phyloP scores from a whole-genome alignment of 2,797 vertebrate genomes.

The Halcyon smyrnensis region DNA sequence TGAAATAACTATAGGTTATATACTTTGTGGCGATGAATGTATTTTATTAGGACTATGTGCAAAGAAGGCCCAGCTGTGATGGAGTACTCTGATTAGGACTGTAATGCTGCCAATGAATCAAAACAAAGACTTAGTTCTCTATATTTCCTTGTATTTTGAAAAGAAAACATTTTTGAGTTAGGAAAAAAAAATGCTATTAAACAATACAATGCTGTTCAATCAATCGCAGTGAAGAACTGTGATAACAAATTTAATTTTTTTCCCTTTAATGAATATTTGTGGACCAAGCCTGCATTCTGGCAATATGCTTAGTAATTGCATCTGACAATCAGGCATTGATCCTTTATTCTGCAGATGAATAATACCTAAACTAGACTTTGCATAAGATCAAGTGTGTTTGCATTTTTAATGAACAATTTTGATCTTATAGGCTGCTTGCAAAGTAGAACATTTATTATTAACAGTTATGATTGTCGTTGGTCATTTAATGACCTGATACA shows the following conservation, averaged over 20 bases:
- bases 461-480: neutral
- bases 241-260: neutral
- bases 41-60: neutral
- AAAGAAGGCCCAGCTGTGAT: neutral
- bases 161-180: neutral
- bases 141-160: neutral
- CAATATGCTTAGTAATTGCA: neutral
- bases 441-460: neutral
- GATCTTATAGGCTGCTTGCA: neutral
- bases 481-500: neutral
- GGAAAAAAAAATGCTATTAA: neutral
- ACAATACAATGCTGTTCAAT: neutral
- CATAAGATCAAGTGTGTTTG: neutral
- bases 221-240: neutral
- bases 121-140: neutral
- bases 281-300: neutral
- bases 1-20: conserved; percentile 9
- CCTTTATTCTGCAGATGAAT: neutral
- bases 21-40: neutral
- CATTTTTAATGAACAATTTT: conserved; percentile 29
- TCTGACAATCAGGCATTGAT: neutral
- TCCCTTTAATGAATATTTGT: neutral
- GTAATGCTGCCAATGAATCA: neutral
- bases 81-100: neutral
- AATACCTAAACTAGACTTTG: neutral